Evolutionary conservation across 2,888 invertebrate species (phyloP).

Genomic region (Epirrhoe tristata): DNA sequence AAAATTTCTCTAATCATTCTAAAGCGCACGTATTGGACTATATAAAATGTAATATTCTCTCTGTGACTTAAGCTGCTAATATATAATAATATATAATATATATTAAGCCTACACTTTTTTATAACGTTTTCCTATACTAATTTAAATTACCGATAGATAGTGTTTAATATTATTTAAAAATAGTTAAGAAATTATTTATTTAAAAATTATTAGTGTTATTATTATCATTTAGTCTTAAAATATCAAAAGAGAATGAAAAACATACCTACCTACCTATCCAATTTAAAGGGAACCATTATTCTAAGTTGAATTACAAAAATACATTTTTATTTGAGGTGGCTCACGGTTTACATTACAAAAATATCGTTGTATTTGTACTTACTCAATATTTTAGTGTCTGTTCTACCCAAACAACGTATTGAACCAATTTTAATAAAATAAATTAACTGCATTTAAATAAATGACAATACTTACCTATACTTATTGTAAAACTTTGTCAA

Average conservation of each 20-base stretch:
- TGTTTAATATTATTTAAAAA: too few species aligned
- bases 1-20: not conserved
- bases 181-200: too few species aligned
- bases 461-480: not conserved
- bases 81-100: not conserved
- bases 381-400: not conserved
- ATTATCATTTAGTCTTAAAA: too few species aligned
- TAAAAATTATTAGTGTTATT: too few species aligned
- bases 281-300: not conserved
- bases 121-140: too few species aligned
- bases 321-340: not conserved
- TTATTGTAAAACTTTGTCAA: not conserved
- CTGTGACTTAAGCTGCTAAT: slow-evolving; percentile 10
- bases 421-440: not conserved
- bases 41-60: not conserved
- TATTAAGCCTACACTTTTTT: too few species aligned
- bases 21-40: not conserved
- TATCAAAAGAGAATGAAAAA: too few species aligned
- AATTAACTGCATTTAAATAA: not conserved
- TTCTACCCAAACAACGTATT: not conserved
- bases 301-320: not conserved
- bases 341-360: slow-evolving; percentile 8
- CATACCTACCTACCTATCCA: too few species aligned
- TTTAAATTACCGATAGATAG: too few species aligned
- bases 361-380: slow-evolving; percentile 1